phyloP scores from a whole-genome alignment of 92 coral and sea anemone species.

The Actinernus sp. region DNA sequence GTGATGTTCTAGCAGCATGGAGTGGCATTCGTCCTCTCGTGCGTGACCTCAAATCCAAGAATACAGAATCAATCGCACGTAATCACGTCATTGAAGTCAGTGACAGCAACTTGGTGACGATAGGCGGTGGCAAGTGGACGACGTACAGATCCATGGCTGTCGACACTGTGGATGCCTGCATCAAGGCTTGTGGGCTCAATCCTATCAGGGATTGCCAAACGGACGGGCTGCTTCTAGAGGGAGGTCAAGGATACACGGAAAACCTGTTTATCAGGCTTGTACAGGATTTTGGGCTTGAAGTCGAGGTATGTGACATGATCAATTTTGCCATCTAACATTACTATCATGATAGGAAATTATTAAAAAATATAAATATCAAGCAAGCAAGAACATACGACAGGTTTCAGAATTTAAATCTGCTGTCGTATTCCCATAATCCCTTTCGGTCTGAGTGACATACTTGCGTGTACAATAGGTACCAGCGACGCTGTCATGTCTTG shows the following conservation, averaged over 20 bases:
- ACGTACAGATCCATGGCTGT: constrained; percentile 95
- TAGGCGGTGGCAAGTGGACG: constrained; percentile 99
- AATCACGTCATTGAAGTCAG: constrained; percentile 95
- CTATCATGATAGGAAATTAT: too few relatives aligned
- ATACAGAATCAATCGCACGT: constrained; percentile 92
- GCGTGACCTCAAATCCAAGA: constrained; percentile 90
- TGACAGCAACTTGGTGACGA: constrained; percentile 90
- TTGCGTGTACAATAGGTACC: too few relatives aligned
- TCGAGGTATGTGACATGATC: constrained; percentile 68
- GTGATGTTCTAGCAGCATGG: constrained; percentile 98
- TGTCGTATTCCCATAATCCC: too few relatives aligned
- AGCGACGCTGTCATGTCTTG: too few relatives aligned
- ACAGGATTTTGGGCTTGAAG: constrained; percentile 95
- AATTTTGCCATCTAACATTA: too few relatives aligned
- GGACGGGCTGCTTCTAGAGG: constrained; percentile 93
- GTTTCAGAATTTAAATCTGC: too few relatives aligned
- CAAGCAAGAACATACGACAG: too few relatives aligned
- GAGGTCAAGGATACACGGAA: constrained; percentile 89
- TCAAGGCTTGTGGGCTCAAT: constrained; percentile 77
- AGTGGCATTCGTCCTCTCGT: constrained; percentile 97
- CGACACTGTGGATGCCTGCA: constrained; percentile 93
- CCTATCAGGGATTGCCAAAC: constrained; percentile 93
- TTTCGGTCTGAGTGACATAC: too few relatives aligned
- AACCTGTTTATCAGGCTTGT: constrained; percentile 84
- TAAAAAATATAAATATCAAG: too few relatives aligned